These are phyloP conservation scores for Brachyptera risi DNA, from an alignment of 2,888 invertebrate species.

Conservation along the genomic window DNA sequence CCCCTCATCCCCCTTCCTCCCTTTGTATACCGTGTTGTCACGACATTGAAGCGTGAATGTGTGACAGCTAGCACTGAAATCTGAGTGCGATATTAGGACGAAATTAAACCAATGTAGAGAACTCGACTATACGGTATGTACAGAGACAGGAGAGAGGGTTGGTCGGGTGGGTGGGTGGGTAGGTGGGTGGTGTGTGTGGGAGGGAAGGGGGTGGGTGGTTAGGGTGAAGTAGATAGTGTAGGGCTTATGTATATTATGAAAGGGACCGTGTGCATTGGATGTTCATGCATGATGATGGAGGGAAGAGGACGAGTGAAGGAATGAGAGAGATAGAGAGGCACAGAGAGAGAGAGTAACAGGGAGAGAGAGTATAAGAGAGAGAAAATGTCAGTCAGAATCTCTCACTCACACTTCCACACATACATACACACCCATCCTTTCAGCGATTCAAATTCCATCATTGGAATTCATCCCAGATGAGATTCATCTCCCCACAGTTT, in stretches of 20 bases:
- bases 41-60: too few species aligned
- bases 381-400: too few species aligned
- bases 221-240: slow-evolving; percentile 1
- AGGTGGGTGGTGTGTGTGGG: not conserved
- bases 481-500: slow-evolving; percentile 21
- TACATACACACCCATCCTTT: not conserved
- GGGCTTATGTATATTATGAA: slow-evolving; percentile 7
- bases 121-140: not conserved
- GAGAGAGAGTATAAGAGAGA: slow-evolving; percentile 18
- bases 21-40: too few species aligned
- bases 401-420: not conserved
- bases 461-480: slow-evolving; percentile 28
- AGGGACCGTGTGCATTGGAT: not conserved
- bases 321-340: slow-evolving; percentile 11
- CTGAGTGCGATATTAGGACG: not conserved
- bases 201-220: too few species aligned
- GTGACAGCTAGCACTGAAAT: too few species aligned
- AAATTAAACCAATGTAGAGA: not conserved
- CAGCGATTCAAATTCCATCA: slow-evolving; percentile 30
- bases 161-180: not conserved
- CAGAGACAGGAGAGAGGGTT: not conserved
- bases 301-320: not conserved
- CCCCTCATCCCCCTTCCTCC: too few species aligned
- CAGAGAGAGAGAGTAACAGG: too few species aligned
- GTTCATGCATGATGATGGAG: slow-evolving; percentile 1